Conservation (phyloP, 2,113 vertebrate species). For the Mesocricetus auratus region DNA sequence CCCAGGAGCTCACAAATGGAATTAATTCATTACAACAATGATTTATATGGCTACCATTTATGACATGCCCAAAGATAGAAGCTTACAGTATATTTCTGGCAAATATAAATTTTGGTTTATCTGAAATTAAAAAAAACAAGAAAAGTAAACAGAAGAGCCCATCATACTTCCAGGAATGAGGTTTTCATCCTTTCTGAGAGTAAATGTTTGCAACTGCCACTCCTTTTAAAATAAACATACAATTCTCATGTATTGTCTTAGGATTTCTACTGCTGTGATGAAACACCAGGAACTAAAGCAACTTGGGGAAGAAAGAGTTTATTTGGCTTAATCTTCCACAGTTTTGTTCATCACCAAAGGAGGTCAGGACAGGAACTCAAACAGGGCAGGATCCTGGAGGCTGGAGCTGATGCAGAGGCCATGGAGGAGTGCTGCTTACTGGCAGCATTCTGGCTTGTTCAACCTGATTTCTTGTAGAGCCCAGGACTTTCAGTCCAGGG, state of each 20-base stretch:
- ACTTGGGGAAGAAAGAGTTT: background rate
- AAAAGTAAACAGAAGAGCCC: background rate
- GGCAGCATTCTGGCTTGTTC: background rate
- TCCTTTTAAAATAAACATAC: slow-evolving; percentile 13
- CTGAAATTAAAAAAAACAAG: background rate
- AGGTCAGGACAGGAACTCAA: background rate
- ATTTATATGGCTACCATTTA: slow-evolving; percentile 15
- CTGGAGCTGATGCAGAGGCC: background rate
- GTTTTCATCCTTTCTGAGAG: slow-evolving; percentile 21
- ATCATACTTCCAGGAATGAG: background rate
- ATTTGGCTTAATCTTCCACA: background rate
- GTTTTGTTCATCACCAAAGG: background rate
- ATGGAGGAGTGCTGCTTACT: background rate
- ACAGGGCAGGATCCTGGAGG: background rate
- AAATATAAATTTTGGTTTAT: slow-evolving; percentile 35
- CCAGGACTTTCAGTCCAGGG: background rate
- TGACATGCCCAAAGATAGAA: background rate
- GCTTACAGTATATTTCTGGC: slow-evolving; percentile 4
- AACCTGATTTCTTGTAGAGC: background rate
- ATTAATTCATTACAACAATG: slow-evolving; percentile 31
- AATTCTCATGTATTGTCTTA: background rate
- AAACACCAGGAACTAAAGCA: background rate
- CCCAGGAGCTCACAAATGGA: slow-evolving; percentile 19
- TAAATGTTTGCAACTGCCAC: background rate
- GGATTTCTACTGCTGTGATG: background rate